Base-by-base conservation (phyloP, 1,140 invertebrate species). In the Dendroctonus valens region DNA sequence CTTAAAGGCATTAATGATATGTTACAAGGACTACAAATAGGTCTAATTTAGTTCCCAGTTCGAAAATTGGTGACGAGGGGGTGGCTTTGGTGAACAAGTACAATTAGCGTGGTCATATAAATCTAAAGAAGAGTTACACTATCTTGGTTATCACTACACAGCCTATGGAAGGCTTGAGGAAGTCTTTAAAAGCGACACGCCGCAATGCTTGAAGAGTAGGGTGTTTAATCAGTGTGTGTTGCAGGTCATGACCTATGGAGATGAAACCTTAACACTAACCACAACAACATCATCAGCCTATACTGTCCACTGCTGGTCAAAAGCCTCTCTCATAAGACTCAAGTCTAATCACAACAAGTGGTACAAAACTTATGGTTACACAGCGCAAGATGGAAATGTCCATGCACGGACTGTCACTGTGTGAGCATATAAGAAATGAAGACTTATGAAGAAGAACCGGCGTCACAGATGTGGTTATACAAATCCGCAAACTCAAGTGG, bases 291-390 rank as follows among this genome's bases (percentile, higher is more conserved):
- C n/a, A n/a, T n/a, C n/a, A n/a, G n/a, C n/a, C n/a, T n/a, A n/a
- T n/a, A n/a, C n/a, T n/a, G n/a, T n/a, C n/a, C n/a, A n/a, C n/a
- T n/a, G n/a, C n/a, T n/a, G n/a, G n/a, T n/a, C n/a, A n/a, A n/a
- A n/a, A n/a, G n/a, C n/a, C n/a, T n/a, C n/a, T n/a, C n/a, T n/a
- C n/a, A n/a, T n/a, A n/a, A n/a, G n/a, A n/a, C n/a, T n/a, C n/a
- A n/a, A n/a, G n/a, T n/a, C 42, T 65, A 41, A 65, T 53, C 8
- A 46, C 12, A 46, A 41, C 55, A 61, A 62, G 55, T 42, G 39
- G 57, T 48, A 65, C 46, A 5, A 65, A 65, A 62, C 64, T 63
- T 49, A 59, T 49, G 12, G 42, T 46, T 46, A 59, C 57, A 59
- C 57, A 59, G 57, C 57, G 5, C 40, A 59, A 59, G 40, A 59